phyloP scores from a whole-genome alignment of 2,113 vertebrate genomes.

The Poecilia latipinna region DNA sequence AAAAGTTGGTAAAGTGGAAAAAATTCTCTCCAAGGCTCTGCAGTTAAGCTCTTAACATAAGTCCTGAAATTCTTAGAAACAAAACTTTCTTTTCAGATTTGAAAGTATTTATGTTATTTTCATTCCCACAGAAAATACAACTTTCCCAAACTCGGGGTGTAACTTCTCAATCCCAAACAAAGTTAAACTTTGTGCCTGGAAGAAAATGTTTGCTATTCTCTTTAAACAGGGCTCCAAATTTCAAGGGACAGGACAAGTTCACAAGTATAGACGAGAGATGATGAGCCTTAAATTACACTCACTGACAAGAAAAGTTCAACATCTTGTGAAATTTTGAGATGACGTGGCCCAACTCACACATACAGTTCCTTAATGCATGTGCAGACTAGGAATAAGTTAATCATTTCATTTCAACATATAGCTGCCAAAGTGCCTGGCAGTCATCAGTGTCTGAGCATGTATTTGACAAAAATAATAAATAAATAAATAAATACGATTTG shows the following conservation, averaged over 20 bases:
- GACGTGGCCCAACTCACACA: background rate
- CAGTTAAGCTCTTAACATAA: background rate
- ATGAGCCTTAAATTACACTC: background rate
- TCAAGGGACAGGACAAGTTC: background rate
- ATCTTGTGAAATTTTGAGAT: background rate
- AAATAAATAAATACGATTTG: no score
- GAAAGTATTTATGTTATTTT: slow-evolving; percentile 2
- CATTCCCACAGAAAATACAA: background rate
- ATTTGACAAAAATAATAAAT: background rate
- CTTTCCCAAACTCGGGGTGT: background rate
- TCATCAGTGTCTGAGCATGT: background rate
- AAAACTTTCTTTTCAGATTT: slow-evolving; percentile 5
- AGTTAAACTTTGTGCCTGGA: background rate
- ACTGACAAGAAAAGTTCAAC: background rate
- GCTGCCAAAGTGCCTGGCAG: no score
- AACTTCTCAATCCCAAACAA: background rate
- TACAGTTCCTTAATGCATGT: background rate
- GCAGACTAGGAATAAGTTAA: background rate
- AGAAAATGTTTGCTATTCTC: background rate
- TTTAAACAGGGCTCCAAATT: slow-evolving; percentile 2
- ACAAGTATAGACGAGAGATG: background rate
- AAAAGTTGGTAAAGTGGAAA: background rate
- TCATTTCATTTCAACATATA: background rate
- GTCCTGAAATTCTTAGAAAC: slow-evolving; percentile 4
- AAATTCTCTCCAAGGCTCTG: slow-evolving; percentile 1